Conservation (phyloP, 1,140 invertebrate species). For the Phymastichus coffea region DNA sequence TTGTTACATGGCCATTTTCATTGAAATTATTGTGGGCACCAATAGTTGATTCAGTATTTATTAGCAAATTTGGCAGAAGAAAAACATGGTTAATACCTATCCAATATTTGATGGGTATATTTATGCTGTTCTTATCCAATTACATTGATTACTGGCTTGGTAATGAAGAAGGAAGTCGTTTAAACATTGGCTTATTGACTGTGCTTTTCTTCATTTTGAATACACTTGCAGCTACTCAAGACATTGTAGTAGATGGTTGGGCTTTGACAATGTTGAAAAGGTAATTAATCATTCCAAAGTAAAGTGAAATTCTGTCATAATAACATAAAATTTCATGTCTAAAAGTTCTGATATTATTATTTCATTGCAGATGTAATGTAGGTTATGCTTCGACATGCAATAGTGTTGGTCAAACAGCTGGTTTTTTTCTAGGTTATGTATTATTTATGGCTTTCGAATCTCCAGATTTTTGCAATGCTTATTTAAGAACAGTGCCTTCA, state of each 20-base stretch:
- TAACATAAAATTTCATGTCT: neutral
- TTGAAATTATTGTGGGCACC: slow-evolving; percentile 98
- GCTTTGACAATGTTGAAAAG: slow-evolving; percentile 97
- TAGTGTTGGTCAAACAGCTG: slow-evolving; percentile 96
- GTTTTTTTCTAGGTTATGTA: slow-evolving; percentile 97
- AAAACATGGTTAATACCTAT: slow-evolving; percentile 97
- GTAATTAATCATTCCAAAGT: slow-evolving; percentile 36
- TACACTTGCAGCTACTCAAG: slow-evolving; percentile 97
- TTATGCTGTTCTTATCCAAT: slow-evolving; percentile 82
- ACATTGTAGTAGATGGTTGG: slow-evolving; percentile 99
- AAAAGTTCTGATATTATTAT: neutral
- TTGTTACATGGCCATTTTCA: slow-evolving; percentile 97
- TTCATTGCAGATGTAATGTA: slow-evolving; percentile 75
- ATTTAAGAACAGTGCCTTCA: slow-evolving; percentile 74
- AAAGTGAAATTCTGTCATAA: neutral
- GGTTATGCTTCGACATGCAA: slow-evolving; percentile 99
- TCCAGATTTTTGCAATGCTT: slow-evolving; percentile 92
- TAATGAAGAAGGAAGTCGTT: slow-evolving; percentile 58
- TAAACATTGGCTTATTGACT: slow-evolving; percentile 82
- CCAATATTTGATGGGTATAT: slow-evolving; percentile 81
- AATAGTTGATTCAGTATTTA: slow-evolving; percentile 91
- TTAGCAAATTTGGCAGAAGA: slow-evolving; percentile 79
- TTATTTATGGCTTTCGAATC: slow-evolving; percentile 97
- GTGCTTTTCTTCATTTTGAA: slow-evolving; percentile 88
- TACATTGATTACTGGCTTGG: slow-evolving; percentile 77